phyloP scores from a whole-genome alignment of 2,888 invertebrate genomes.

The Trisateles emortualis region DNA sequence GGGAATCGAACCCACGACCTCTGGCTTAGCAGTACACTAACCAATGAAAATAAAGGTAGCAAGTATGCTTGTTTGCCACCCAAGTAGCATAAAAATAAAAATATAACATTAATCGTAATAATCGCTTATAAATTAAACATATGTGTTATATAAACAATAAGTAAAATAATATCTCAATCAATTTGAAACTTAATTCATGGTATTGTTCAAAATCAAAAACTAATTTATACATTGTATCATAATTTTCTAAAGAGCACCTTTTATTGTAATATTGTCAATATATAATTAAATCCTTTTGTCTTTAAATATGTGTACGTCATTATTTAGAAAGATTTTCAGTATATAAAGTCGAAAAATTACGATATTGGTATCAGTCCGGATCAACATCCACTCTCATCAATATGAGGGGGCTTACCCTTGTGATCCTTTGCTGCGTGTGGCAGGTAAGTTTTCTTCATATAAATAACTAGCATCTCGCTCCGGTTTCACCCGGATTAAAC shows the following conservation, averaged over 20 bases:
- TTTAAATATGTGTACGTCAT: slow-evolving; percentile 47
- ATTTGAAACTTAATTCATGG: slow-evolving; percentile 54
- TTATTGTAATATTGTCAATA: slow-evolving; percentile 58
- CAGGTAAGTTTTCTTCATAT: slow-evolving; percentile 74
- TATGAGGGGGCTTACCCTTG: slow-evolving; percentile 79
- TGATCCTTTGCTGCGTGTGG: slow-evolving; percentile 81
- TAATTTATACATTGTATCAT: slow-evolving; percentile 57
- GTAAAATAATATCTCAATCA: slow-evolving; percentile 55
- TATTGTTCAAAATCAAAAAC: slow-evolving; percentile 66
- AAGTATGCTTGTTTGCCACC: no score
- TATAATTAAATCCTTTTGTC: slow-evolving; percentile 52
- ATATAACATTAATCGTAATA: no score
- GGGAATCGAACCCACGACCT: no score
- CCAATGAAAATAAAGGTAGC: no score
- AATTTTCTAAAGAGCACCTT: slow-evolving; percentile 53
- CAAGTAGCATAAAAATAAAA: no score
- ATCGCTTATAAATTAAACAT: neutral
- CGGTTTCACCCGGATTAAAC: neutral
- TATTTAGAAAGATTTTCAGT: slow-evolving; percentile 49
- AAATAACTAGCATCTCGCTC: neutral
- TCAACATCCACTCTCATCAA: slow-evolving; percentile 75
- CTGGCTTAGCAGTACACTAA: no score
- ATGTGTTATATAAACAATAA: neutral
- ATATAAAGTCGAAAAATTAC: slow-evolving; percentile 64
- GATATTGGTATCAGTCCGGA: slow-evolving; percentile 73